phyloP scores from a whole-genome alignment of 2,888 invertebrate species.

The Megalurothrips usitatus region DNA sequence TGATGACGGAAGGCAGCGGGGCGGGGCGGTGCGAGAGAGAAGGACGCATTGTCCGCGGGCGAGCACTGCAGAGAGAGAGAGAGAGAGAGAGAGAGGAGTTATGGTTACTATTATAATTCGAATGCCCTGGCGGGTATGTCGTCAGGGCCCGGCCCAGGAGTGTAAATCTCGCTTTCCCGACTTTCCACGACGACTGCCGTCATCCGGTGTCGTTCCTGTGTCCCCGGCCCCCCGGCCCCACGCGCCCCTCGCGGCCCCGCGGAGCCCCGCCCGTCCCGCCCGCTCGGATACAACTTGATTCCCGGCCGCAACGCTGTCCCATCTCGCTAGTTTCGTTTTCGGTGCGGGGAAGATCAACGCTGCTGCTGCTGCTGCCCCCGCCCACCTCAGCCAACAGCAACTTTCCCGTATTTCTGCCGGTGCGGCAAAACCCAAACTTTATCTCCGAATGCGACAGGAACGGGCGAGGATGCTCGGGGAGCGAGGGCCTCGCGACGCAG shows the following conservation, averaged over 20 bases:
- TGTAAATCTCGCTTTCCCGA: too few species aligned
- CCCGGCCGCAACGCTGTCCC: not conserved
- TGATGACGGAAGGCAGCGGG: not conserved
- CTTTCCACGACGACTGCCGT: too few species aligned
- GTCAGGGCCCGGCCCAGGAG: too few species aligned
- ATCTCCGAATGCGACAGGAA: too few species aligned
- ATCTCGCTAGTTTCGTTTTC: not conserved
- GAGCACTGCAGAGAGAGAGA: not conserved
- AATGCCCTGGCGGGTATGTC: too few species aligned
- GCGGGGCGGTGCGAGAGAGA: not conserved
- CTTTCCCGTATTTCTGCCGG: not conserved
- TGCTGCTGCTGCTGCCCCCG: too few species aligned
- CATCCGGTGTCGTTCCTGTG: too few species aligned
- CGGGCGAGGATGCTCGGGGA: too few species aligned
- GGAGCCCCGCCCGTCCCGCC: not conserved
- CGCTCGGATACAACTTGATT: not conserved
- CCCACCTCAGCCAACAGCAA: not conserved
- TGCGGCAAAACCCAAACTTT: not conserved
- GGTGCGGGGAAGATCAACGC: not conserved
- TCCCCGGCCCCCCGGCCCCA: not conserved
- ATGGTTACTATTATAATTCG: too few species aligned
- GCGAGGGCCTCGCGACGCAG: too few species aligned
- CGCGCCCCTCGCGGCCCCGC: too few species aligned
- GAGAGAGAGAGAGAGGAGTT: conserved; percentile 16
- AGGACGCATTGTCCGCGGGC: not conserved